Percentiles rank a stretch among this genome's conserved stretches.
Conservation (phyloP, 2,113 vertebrate species). For the Glaucidium brasilianum region DNA sequence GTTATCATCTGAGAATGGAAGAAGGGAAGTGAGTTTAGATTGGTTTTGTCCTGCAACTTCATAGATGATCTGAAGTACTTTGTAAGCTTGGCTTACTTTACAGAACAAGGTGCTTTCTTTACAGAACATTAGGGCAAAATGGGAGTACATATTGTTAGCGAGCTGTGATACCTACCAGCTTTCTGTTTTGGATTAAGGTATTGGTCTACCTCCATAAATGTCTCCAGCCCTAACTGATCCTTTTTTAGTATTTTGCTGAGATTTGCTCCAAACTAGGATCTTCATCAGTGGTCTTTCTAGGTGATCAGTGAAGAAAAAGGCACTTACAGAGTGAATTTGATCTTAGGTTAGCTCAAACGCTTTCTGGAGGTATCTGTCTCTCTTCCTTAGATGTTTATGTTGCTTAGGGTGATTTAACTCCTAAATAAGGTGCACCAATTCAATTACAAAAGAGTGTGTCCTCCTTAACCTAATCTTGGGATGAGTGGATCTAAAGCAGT, state of each 20-base stretch:
- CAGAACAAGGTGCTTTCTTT: not conserved
- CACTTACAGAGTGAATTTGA: not conserved
- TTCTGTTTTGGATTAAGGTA: not conserved
- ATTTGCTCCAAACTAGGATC: not conserved
- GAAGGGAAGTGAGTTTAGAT: not conserved
- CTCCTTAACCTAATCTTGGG: not conserved
- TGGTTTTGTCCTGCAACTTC: not conserved
- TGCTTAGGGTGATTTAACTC: not conserved
- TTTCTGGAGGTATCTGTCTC: not conserved
- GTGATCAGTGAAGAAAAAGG: slow-evolving; percentile 4
- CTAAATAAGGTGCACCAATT: not conserved
- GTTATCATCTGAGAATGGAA: not conserved
- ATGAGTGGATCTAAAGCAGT: not conserved
- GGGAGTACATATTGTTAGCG: not conserved
- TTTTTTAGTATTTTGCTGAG: not conserved
- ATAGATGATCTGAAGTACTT: not conserved
- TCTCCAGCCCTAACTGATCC: not conserved
- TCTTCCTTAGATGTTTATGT: not conserved
- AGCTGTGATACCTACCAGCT: not conserved
- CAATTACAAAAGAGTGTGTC: not conserved
- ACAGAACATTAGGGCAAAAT: not conserved
- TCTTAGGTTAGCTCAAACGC: not conserved
- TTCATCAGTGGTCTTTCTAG: not conserved
- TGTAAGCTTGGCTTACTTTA: not conserved
- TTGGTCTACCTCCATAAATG: not conserved